These are phyloP conservation scores for Coelopa pilipes DNA, from an alignment of 2,888 invertebrate genomes.

Conservation along the genomic window DNA sequence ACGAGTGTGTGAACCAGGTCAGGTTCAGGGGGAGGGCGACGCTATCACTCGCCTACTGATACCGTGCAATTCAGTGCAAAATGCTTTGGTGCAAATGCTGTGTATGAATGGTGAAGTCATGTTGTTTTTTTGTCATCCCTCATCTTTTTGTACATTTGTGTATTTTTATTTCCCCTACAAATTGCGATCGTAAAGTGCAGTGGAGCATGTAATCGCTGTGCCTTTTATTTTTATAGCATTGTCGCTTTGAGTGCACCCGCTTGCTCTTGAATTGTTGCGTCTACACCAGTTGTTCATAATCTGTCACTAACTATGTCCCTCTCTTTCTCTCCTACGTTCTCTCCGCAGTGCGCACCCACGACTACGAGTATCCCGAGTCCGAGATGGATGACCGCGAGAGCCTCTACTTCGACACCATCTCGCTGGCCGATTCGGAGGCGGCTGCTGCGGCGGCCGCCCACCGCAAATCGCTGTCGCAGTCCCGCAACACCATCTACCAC, in stretches of 20 bases:
- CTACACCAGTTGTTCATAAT: background rate
- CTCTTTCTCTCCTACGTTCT: constrained; percentile 11
- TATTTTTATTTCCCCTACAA: background rate
- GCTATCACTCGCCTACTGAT: background rate
- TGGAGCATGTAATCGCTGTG: constrained; percentile 13
- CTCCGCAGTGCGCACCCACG: constrained; percentile 64
- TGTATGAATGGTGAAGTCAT: background rate
- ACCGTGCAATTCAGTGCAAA: background rate
- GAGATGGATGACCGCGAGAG: constrained; percentile 67
- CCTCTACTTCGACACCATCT: constrained; percentile 66
- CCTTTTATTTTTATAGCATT: constrained; percentile 1
- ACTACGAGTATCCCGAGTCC: constrained; percentile 65
- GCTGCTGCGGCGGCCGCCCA: constrained; percentile 64
- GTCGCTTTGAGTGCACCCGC: constrained; percentile 7
- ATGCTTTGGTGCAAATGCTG: background rate
- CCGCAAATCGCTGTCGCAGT: constrained; percentile 69
- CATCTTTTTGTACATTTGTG: background rate
- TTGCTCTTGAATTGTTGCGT: background rate
- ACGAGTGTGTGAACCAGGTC: no score
- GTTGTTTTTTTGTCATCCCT: background rate
- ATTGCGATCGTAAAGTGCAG: background rate
- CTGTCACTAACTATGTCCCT: background rate
- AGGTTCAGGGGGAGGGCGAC: background rate
- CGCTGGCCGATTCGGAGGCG: constrained; percentile 65
- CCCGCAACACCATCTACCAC: constrained; percentile 72